phyloP scores from a whole-genome alignment of 2,888 invertebrate species.

The Oasisia sp. region DNA sequence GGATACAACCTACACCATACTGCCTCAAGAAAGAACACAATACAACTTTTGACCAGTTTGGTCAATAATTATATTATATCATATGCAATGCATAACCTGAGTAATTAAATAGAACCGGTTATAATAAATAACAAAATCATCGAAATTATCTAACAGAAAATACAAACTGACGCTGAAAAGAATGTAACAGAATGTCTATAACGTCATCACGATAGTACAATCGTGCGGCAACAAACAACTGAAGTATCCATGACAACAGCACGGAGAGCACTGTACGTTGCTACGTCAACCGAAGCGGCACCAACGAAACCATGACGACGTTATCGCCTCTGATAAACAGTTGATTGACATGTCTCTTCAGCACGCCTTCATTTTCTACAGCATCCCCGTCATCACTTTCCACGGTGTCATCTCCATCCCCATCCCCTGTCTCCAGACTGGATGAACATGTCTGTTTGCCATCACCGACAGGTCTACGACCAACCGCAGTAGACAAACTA shows the following conservation, averaged over 20 bases:
- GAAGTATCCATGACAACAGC: not conserved
- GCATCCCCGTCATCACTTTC: constrained; percentile 20
- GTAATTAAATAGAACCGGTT: not conserved
- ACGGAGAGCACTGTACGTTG: not conserved
- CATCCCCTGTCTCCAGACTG: not conserved
- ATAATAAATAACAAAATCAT: not conserved
- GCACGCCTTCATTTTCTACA: not conserved
- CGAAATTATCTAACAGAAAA: not conserved
- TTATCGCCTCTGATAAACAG: constrained; percentile 65
- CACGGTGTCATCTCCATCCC: not conserved
- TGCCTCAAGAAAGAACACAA: not conserved
- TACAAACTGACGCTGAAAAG: not conserved
- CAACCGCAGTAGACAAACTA: not conserved
- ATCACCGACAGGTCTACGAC: not conserved
- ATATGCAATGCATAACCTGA: not conserved
- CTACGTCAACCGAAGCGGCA: not conserved
- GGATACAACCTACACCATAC: not conserved
- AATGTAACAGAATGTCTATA: not conserved
- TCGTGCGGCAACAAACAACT: not conserved
- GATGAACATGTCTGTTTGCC: not conserved
- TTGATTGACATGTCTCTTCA: constrained; percentile 60
- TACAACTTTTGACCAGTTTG: not conserved
- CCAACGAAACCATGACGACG: constrained; percentile 57
- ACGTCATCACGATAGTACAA: not conserved
- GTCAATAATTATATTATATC: not conserved